These are phyloP conservation scores for Noctua comes DNA, from an alignment of 2,888 invertebrate species.

Conservation along the genomic window DNA sequence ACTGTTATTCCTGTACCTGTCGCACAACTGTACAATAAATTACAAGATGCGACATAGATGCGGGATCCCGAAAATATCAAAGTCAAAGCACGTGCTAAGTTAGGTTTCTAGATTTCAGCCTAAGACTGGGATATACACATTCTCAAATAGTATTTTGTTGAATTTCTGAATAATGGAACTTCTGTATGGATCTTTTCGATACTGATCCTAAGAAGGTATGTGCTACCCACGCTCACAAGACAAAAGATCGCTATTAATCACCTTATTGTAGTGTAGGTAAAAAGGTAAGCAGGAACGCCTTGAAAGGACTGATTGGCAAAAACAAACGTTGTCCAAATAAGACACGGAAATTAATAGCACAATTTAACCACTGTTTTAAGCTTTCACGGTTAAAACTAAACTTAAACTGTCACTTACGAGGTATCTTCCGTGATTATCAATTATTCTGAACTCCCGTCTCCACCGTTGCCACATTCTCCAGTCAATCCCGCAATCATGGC, in stretches of 20 bases:
- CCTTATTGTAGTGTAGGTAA: slow-evolving; percentile 46
- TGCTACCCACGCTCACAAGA: slow-evolving; percentile 61
- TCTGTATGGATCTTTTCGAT: slow-evolving; percentile 23
- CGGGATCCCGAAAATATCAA: background rate
- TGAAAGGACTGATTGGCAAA: slow-evolving; percentile 34
- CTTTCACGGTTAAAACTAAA: no score
- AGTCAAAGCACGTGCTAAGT: background rate
- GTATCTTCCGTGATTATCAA: no score
- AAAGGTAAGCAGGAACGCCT: slow-evolving; percentile 19
- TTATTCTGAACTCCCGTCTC: no score
- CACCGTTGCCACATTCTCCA: no score
- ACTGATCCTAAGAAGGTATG: slow-evolving; percentile 18
- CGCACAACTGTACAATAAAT: background rate
- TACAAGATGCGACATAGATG: background rate
- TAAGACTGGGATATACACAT: background rate
- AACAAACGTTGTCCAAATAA: slow-evolving; percentile 27
- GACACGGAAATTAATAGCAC: background rate
- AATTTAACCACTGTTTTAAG: background rate
- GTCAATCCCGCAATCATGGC: no score
- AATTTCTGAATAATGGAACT: slow-evolving; percentile 15
- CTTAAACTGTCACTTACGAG: no score
- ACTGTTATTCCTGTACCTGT: background rate
- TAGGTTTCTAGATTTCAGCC: background rate
- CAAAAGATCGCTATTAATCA: slow-evolving; percentile 70
- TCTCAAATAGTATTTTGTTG: background rate